Base-by-base conservation (phyloP, 2,888 invertebrate species). In the Diaphora mendica region DNA sequence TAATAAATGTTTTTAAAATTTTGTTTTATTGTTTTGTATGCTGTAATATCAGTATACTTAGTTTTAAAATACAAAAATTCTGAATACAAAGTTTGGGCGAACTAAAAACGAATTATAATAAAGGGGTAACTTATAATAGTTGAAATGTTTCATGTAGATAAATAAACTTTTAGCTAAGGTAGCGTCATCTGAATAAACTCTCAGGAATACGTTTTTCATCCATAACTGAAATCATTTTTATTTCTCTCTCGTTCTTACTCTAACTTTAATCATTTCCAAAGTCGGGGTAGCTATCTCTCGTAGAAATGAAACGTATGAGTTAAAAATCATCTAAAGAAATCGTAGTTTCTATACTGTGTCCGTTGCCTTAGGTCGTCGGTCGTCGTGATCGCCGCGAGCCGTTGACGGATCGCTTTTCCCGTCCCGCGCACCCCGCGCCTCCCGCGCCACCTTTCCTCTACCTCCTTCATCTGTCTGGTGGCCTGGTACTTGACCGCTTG, bases 301-400 rank as follows among this genome's bases (percentile, higher is more conserved):
- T 26, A 30, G 30, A 62, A 3, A 17, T 17, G 2, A 62, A 62
- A 59, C 2, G 30, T 5, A 5, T 17, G 3, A 39, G n/a, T 65
- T 39, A 23, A 39, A 39, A 35, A 65, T 23, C 13, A 11, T 39
- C n/a, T n/a, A 1, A 51, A 68, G n/a, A 35, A 55, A n/a, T 3
- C 8, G n/a, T 17, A 9, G 13, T 55, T 44, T 26, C 15, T 72
- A 39, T 51, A 55, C 30, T 85, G 81, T 88, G 87, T 73, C 70
- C 80, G 72, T 78, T 71, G 76, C 84, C 82, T 89, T 86, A 90
- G 87, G 86, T 83, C 85, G 85, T 79, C 82, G 82, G 85, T 82
- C 86, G 89, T 91, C 94, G 95, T 95, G 95, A 94, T 82, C 86
- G 95, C 94, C 95, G 89, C 92, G 87, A 94, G 94, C 93, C 91